Evolutionary conservation across 2,113 vertebrate species (phyloP), one percentile per base, ranked within the genome.

Genomic region (Cephalopholis sonnerati): DNA sequence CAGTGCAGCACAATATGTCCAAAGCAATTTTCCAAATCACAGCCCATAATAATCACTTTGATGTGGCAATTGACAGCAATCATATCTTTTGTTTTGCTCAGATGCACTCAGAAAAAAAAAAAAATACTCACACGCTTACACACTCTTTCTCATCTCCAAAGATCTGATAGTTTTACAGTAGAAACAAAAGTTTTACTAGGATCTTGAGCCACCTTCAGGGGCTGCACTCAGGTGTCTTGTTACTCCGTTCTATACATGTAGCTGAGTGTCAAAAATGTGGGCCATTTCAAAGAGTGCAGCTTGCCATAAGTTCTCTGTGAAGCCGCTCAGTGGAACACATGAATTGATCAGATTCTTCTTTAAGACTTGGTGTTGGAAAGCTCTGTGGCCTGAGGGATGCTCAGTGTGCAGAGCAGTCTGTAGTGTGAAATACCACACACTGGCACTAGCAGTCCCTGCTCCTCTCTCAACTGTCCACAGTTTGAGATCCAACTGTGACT

Each of bases 1-100:
- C 77, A 67, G 81, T 82, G 84, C 77, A 72, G 87, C 80, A 59
- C 84, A 83, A 87, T 81, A 85, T 83, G 81, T 88, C 88, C 79
- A 88, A 87, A 89, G 83, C 83, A 85, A 90, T 88, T 90, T 90
- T 78, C 82, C 77, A 82, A 84, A 92, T 80, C 75, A 79, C 74
- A 84, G 85, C 74, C 65, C 66, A 75, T 87, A 85, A 84, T 86
- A 90, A 91, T 93, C 68, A 76, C 75, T 85, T 81, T 76, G 88
- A 94, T 89, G 87, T 87, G 71, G 80, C 72, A 75, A 84, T 62
- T 87, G 84, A 89, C 81, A 79, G 83, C 82, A 81, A 86, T 86
- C 74, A 77, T 46, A 81, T 75, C 79, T 88, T 85, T 79, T 79
- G 41, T 90, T 81, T 87, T 81, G 85, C 77, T 90, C 72, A 76